These are phyloP conservation scores for Gobionotothen gibberifrons DNA, from an alignment of 2,797 vertebrate genomes.

Conservation along the genomic window DNA sequence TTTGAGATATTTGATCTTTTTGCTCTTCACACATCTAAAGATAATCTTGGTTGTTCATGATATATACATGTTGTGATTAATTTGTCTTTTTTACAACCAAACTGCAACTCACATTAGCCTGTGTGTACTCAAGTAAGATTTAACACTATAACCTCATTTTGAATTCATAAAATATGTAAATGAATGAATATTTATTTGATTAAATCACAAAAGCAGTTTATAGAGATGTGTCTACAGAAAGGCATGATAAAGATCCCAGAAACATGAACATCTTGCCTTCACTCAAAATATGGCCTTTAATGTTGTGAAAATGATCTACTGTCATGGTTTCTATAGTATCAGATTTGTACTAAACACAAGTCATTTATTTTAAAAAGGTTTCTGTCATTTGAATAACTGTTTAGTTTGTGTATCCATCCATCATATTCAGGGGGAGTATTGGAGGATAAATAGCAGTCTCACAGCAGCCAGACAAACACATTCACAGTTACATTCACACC, in stretches of 20 bases:
- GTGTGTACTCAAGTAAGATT: neutral
- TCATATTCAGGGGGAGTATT: neutral
- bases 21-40: neutral
- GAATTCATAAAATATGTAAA: neutral
- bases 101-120: neutral
- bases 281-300: neutral
- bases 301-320: constrained; percentile 2
- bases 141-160: neutral
- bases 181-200: neutral
- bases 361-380: neutral
- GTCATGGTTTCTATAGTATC: neutral
- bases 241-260: neutral
- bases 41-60: constrained; percentile 7
- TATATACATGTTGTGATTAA: neutral
- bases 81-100: neutral
- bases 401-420: constrained; percentile 2
- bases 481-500: constrained; percentile 21
- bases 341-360: neutral
- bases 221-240: neutral
- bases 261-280: neutral
- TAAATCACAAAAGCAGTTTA: neutral
- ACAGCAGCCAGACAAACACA: constrained; percentile 5
- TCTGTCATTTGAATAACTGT: neutral
- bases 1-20: neutral
- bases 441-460: neutral